Evolutionary conservation across 2,888 invertebrate species (phyloP), one percentile per base, ranked within the genome.

Genomic region (Steinernema scapterisci): DNA sequence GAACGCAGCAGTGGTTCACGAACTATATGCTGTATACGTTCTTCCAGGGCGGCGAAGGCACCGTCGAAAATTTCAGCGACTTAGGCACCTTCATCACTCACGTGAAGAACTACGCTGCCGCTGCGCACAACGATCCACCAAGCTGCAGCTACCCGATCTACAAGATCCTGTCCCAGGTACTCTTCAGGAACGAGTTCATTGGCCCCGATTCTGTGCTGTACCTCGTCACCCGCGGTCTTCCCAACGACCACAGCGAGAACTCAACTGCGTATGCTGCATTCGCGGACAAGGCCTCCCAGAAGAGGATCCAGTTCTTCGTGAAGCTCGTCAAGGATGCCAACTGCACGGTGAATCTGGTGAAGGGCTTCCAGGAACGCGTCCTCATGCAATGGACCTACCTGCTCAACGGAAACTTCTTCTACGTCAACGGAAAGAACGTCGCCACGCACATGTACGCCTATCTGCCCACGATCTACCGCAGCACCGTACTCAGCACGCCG

Each of bases 311-410:
- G 77, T 54, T 82, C 9, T 81, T 81, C 73, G 79, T 75, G 73
- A 43, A 80, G n/a, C 76, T 78, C 16, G 76, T 80, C 11, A 72
- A 73, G 38, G 38, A 72, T 9, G 48, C 72, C 1, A 51, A 25
- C 16, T 83, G 83, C 51, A 76, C 75, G 21, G 72, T 71, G 16
- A 74, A 75, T 44, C 74, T 79, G 9, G 38, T 38, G 3, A 70
- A 11, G n/a, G 74, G 76, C 11, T 54, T 54, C 21, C 74, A 75
- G 54, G 75, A 78, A 1, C 52, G 56, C n/a, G 75, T 78, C 31
- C 73, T 81, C 44, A 76, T 77, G 9, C 77, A 80, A 54, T 71
- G 80, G 21, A 80, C 81, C 46, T 79, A 81, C 71, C 78, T 78
- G 21, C 75, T 77, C 31, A 77, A 80, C 56, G 83, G 83, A 76